Conservation (phyloP, 2,113 vertebrate genomes). For the Accipiter cooperii region DNA sequence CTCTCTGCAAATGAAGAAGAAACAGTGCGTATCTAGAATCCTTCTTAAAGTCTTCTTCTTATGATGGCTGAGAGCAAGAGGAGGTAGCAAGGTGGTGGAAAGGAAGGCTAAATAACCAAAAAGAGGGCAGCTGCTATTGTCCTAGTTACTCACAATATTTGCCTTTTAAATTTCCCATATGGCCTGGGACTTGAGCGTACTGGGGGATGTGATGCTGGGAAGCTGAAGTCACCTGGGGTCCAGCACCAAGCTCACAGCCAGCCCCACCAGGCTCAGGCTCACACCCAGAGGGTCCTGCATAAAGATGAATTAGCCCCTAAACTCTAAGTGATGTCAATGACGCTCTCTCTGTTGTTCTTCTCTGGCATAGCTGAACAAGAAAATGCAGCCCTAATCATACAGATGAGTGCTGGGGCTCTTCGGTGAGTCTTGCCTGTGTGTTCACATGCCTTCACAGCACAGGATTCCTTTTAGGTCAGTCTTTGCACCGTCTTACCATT, state of each 20-base stretch:
- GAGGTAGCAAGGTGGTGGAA: neutral
- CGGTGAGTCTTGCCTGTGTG: neutral
- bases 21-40: neutral
- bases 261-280: neutral
- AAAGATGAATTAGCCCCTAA: neutral
- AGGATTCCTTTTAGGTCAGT: neutral
- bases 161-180: neutral
- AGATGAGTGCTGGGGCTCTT: neutral
- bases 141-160: neutral
- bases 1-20: rapidly evolving
- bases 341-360: neutral
- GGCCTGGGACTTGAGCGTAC: neutral
- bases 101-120: neutral
- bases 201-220: neutral
- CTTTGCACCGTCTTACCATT: neutral
- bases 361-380: neutral
- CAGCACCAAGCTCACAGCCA: neutral
- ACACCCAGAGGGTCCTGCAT: neutral
- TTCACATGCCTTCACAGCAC: neutral
- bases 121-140: neutral
- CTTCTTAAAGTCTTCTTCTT: neutral
- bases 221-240: neutral
- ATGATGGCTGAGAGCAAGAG: neutral
- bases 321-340: neutral
- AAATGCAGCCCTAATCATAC: neutral